Evolutionary conservation across 2,797 vertebrate genomes (phyloP).

Genomic region (Neoniphon sammara): DNA sequence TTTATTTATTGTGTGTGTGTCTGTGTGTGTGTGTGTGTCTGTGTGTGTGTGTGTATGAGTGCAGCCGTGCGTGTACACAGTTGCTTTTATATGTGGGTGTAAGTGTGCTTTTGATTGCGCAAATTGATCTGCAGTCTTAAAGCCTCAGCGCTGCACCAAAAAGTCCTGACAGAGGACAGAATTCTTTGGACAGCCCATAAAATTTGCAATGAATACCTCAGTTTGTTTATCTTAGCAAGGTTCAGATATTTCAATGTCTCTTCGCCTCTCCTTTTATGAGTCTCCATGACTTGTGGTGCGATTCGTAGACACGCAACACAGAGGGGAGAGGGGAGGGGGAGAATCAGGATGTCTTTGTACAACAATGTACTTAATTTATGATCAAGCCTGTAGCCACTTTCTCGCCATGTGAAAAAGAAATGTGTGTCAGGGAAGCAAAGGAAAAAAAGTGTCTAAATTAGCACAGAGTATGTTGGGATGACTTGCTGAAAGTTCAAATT

Average conservation of each 20-base stretch:
- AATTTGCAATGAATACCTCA: constrained; percentile 84
- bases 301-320: constrained; percentile 80
- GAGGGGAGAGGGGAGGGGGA: constrained; percentile 42
- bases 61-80: constrained; percentile 38
- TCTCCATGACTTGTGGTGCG: constrained; percentile 76
- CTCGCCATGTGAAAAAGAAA: constrained; percentile 55
- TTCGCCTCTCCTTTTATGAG: constrained; percentile 84
- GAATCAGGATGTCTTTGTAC: constrained; percentile 70
- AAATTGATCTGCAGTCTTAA: constrained; percentile 77
- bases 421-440: constrained; percentile 56
- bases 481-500: constrained; percentile 69
- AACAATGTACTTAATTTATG: constrained; percentile 73
- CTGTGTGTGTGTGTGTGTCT: constrained; percentile 41
- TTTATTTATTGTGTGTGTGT: constrained; percentile 77
- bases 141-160: constrained; percentile 62
- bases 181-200: constrained; percentile 84
- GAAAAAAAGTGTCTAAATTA: constrained; percentile 59
- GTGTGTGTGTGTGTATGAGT: constrained; percentile 3
- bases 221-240: constrained; percentile 87
- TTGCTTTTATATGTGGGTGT: constrained; percentile 60
- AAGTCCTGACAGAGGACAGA: constrained; percentile 80
- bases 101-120: constrained; percentile 70
- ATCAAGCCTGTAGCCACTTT: constrained; percentile 36
- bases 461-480: constrained; percentile 37
- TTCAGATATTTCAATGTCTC: constrained; percentile 85